Percentiles rank a stretch among this genome's conserved stretches.
phyloP scores from a whole-genome alignment of 2,888 invertebrate genomes.

The Drosophila phalerata region DNA sequence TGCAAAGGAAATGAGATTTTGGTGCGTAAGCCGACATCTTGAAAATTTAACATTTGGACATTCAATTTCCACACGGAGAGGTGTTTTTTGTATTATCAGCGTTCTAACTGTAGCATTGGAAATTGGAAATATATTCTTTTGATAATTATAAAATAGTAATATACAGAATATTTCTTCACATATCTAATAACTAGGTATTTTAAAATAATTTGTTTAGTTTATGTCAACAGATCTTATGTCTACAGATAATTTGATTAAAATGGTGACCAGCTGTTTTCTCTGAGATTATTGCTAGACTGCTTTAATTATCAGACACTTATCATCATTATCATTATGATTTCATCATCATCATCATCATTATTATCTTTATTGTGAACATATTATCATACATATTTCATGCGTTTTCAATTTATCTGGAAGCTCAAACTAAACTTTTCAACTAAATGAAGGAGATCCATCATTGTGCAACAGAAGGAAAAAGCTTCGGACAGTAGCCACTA shows the following conservation, averaged over 20 bases:
- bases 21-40: no score
- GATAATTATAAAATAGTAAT: no score
- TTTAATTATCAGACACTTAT: conserved; percentile 10
- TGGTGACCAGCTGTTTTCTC: conserved; percentile 4
- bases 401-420: conserved; percentile 42
- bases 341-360: conserved; percentile 14
- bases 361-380: conserved; percentile 4
- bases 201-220: no score
- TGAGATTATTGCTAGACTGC: background rate
- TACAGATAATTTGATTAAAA: conserved; percentile 1
- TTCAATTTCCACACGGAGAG: no score
- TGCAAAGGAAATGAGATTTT: background rate
- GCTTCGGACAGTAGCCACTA: conserved; percentile 11
- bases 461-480: conserved; percentile 24
- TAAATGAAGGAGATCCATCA: conserved; percentile 74
- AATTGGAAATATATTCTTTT: no score
- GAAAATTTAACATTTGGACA: background rate
- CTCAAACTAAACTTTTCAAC: conserved; percentile 43
- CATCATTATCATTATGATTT: conserved; percentile 5
- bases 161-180: no score
- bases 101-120: no score
- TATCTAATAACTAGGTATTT: no score
- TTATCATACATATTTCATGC: conserved; percentile 40
- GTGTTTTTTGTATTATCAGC: no score
- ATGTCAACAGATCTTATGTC: background rate